A percentile compares a stretch with the other conserved stretches of the same genome.
These are phyloP conservation scores for Panorpa germanica DNA, from an alignment of 2,888 invertebrate genomes.

Conservation along the genomic window DNA sequence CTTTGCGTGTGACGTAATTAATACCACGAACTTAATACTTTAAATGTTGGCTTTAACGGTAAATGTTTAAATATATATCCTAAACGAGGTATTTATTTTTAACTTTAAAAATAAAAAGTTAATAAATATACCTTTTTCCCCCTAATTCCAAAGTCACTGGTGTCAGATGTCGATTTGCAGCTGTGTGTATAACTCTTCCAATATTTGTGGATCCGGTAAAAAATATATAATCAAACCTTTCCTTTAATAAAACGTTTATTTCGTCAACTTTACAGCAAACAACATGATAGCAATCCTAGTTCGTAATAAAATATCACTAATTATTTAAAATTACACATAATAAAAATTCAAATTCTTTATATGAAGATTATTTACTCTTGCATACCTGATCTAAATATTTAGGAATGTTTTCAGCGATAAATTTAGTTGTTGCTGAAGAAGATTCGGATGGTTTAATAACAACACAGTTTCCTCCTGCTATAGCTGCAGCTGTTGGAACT, in stretches of 20 bases:
- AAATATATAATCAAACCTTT: constrained; percentile 92
- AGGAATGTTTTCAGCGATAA: constrained; percentile 57
- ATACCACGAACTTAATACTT: too few relatives aligned
- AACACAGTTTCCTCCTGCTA: constrained; percentile 86
- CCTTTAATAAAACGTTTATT: constrained; percentile 66
- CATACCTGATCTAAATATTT: constrained; percentile 70
- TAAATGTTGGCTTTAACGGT: too few relatives aligned
- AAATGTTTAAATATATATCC: too few relatives aligned
- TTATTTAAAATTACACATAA: constrained; percentile 2
- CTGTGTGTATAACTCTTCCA: constrained; percentile 72
- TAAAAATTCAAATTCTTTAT: background rate
- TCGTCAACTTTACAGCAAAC: constrained; percentile 68
- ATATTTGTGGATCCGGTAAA: constrained; percentile 79
- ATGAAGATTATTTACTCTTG: too few relatives aligned
- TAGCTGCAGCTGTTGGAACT: constrained; percentile 65
- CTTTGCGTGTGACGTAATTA: too few relatives aligned
- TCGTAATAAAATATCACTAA: constrained; percentile 9
- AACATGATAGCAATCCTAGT: constrained; percentile 63
- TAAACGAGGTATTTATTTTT: too few relatives aligned
- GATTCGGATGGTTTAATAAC: constrained; percentile 91
- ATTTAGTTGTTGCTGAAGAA: constrained; percentile 46
- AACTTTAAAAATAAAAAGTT: background rate
- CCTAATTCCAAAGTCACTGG: constrained; percentile 89
- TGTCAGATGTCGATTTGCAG: constrained; percentile 80
- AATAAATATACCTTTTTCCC: constrained; percentile 42